Evolutionary conservation across 2,888 invertebrate species (phyloP).

Genomic region (Mythimna pallens): DNA sequence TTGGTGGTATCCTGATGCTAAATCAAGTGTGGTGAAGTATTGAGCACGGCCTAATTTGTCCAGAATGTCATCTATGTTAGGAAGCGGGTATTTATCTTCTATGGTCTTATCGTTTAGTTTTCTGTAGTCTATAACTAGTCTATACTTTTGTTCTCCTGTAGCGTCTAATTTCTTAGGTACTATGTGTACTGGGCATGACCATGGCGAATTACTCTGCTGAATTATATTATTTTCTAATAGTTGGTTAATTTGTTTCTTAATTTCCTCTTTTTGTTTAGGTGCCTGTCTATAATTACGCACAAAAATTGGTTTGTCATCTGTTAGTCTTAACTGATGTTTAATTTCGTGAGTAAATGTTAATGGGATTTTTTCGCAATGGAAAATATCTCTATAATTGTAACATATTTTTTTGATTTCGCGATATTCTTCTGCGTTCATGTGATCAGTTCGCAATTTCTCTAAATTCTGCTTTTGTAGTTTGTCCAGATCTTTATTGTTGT

Average conservation of each 20-base stretch:
- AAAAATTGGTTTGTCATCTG: too few relatives aligned
- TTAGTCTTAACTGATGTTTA: too few relatives aligned
- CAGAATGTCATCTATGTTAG: conserved; percentile 3
- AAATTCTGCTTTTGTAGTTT: too few relatives aligned
- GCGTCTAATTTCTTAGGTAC: conserved; percentile 39
- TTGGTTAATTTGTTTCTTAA: conserved; percentile 27
- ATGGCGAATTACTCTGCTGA: conserved; percentile 23
- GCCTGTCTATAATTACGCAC: too few relatives aligned
- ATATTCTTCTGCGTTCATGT: too few relatives aligned
- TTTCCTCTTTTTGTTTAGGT: too few relatives aligned
- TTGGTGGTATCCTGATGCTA: conserved; percentile 4
- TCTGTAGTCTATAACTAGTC: conserved; percentile 2
- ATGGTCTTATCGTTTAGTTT: not conserved
- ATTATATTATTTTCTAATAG: conserved; percentile 35
- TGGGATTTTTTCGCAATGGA: too few relatives aligned
- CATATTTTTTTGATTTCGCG: too few relatives aligned
- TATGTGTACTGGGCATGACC: conserved; percentile 24
- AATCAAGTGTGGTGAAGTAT: not conserved
- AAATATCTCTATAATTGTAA: too few relatives aligned
- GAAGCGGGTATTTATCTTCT: not conserved
- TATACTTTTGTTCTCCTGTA: conserved; percentile 12
- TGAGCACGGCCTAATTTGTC: not conserved
- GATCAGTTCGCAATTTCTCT: too few relatives aligned
- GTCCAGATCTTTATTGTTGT: too few relatives aligned
- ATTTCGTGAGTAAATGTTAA: too few relatives aligned